A percentile compares a stretch with the other conserved stretches of the same genome.
Evolutionary conservation across 1,140 invertebrate genomes (phyloP).

Genomic region (Hypothenemus hampei): DNA sequence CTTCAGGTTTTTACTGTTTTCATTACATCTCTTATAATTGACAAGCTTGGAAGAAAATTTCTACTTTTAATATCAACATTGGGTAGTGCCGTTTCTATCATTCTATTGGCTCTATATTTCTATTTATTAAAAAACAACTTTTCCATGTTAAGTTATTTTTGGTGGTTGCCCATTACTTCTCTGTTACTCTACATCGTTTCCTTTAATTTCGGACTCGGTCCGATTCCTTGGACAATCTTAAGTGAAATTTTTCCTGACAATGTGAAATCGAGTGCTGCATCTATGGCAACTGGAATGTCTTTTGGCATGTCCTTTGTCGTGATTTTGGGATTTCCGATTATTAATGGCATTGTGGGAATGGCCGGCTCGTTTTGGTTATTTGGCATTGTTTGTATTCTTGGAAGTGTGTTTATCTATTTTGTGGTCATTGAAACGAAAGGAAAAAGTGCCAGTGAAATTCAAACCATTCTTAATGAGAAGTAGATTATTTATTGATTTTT

Average conservation of each 20-base stretch:
- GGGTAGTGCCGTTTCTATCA: constrained; percentile 49
- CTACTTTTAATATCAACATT: constrained; percentile 64
- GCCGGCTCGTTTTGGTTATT: constrained; percentile 78
- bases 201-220: constrained; percentile 61
- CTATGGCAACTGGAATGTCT: constrained; percentile 67
- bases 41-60: constrained; percentile 65
- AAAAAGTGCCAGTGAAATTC: constrained; percentile 57
- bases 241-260: constrained; percentile 74
- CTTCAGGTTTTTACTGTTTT: constrained; percentile 73
- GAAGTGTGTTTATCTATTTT: constrained; percentile 52
- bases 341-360: constrained; percentile 57
- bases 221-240: constrained; percentile 78
- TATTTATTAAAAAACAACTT: constrained; percentile 34
- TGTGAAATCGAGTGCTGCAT: constrained; percentile 67
- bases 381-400: constrained; percentile 48
- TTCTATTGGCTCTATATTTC: constrained; percentile 38
- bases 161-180: constrained; percentile 38
- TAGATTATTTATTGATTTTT: background rate
- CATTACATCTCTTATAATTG: constrained; percentile 66
- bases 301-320: constrained; percentile 77
- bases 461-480: constrained; percentile 42
- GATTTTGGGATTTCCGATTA: constrained; percentile 64
- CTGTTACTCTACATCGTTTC: constrained; percentile 35
- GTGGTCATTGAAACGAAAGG: constrained; percentile 80
- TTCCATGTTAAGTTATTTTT: constrained; percentile 29